Evolutionary conservation across 35 echinoderm and acorn worm species (phyloP).

Genomic region (Heliocidaris erythrogramma): DNA sequence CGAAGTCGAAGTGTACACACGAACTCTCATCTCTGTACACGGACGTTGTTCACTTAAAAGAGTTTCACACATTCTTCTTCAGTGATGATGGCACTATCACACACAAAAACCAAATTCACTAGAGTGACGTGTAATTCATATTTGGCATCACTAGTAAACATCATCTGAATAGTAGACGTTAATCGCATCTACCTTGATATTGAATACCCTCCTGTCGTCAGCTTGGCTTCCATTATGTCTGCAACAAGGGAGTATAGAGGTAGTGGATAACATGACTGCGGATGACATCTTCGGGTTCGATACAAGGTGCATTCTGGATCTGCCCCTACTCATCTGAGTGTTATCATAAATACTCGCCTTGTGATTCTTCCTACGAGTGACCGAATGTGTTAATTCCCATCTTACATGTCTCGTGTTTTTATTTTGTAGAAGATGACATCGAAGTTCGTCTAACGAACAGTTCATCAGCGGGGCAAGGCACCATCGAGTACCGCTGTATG

Average conservation of each 20-base stretch:
- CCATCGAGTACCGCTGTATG: conserved; percentile 5
- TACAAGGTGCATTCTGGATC: not conserved
- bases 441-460: not conserved
- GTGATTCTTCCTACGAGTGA: too few species aligned
- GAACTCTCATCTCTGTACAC: not conserved
- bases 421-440: not conserved
- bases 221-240: conserved; percentile 31
- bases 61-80: not conserved
- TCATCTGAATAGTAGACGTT: too few species aligned
- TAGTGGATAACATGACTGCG: not conserved
- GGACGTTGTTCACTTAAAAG: not conserved
- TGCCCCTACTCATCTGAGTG: too few species aligned
- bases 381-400: too few species aligned
- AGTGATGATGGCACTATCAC: not conserved
- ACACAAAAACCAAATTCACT: not conserved
- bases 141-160: not conserved
- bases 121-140: not conserved
- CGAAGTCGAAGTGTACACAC: not conserved
- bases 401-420: too few species aligned
- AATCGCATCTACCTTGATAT: too few species aligned
- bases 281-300: conserved; percentile 14
- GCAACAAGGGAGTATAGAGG: not conserved
- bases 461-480: not conserved
- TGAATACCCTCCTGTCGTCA: conserved; percentile 6
- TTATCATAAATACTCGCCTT: too few species aligned